Percentiles rank a stretch among this genome's conserved stretches.
These are phyloP conservation scores for Rhynchonema sp. DNA, from an alignment of 2,888 invertebrate species.

Conservation along the genomic window DNA sequence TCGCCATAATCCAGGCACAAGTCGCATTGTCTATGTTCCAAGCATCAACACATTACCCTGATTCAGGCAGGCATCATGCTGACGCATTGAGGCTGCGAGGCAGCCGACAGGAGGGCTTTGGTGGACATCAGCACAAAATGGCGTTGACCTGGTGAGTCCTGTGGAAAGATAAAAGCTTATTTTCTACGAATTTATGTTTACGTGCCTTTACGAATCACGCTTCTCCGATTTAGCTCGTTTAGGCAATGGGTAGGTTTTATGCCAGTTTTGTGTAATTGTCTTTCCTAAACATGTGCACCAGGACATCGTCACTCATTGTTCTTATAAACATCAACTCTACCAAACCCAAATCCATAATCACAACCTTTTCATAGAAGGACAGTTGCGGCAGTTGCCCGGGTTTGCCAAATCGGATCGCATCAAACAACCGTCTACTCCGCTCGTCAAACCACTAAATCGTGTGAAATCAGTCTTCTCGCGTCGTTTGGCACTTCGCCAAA, in stretches of 20 bases:
- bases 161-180: no score
- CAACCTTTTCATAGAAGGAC: neutral
- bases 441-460: neutral
- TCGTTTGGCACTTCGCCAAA: neutral
- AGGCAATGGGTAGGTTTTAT: no score
- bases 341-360: no score
- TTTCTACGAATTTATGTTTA: no score
- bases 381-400: neutral
- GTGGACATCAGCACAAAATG: neutral
- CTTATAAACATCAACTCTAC: no score
- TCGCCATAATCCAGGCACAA: neutral
- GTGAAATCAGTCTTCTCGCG: neutral
- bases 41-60: neutral
- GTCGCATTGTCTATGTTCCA: neutral
- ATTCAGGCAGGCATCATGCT: neutral
- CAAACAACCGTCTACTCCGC: neutral
- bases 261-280: no score
- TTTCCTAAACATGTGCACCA: no score
- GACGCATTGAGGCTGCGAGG: neutral
- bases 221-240: no score
- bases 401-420: neutral
- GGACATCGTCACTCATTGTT: no score
- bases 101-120: neutral
- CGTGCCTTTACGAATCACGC: no score
- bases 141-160: neutral